Evolutionary conservation across 2,888 invertebrate genomes (phyloP), one percentile per base, ranked within the genome.

Genomic region (Ornithoptera alexandrae): DNA sequence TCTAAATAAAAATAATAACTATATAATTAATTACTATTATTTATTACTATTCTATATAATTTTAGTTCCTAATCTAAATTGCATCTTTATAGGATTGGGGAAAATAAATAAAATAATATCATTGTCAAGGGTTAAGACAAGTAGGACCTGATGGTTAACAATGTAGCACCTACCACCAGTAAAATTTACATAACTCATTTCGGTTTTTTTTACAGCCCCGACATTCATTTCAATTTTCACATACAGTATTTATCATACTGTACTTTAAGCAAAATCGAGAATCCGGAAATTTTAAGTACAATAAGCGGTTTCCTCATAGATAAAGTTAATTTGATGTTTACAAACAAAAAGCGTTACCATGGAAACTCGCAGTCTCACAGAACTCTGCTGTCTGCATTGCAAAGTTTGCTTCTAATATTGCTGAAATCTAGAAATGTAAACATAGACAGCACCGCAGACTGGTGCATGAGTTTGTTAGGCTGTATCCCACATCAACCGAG

Each of bases 401-500:
- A 92, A 73, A 84, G 85, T 74, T 75, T 89, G 58, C 74, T 90
- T 24, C 76, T 86, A 17, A 80, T 88, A 10, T 73, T 83, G 17
- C 73, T 85, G 67, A 84, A 83, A 67, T 77, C 77, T 20, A 76
- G 76, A 67, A 72, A 73, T 15, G 68, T 76, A 2, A 76, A 81
- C 36, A 69, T 76, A n/a, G 73, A 78, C 1, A 74, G 73, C 22
- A 75, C 78, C n/a, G 72, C 79, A 0, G 62, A 72, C 30, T 92
- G 92, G 92, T 84, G 84, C 74, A 73, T 88, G 50, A 79, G 83
- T 39, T 74, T 90, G 17, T 72, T 93, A 61, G 84, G 82, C 0
- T 87, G 81, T 67, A 77, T 90, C 57, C 89, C 92, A 0, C 93
- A 93, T 74, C 92, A 93, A 71, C 81, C 81, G 0, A 90, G 87